A percentile compares a stretch with the other conserved stretches of the same genome.
Evolutionary conservation across 1,140 invertebrate species (phyloP).

Genomic region (Hyposmocoma kahamanoa): DNA sequence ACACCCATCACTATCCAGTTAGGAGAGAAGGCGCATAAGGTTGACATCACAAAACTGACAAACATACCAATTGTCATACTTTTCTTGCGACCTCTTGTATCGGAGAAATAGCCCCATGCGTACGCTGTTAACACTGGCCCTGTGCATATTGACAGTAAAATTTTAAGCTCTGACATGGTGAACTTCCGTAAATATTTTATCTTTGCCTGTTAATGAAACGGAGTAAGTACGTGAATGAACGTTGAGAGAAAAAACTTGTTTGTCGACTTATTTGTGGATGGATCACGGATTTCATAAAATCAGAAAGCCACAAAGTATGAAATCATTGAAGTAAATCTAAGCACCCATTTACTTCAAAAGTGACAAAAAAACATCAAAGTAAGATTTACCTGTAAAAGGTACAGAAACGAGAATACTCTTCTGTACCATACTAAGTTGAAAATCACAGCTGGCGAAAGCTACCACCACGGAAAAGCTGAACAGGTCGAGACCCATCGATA

Average conservation of each 20-base stretch:
- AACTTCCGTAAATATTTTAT: no score
- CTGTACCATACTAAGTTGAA: constrained; percentile 61
- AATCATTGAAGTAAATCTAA: no score
- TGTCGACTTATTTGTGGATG: no score
- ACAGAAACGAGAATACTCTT: constrained; percentile 57
- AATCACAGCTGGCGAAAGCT: constrained; percentile 70
- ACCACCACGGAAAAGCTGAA: constrained; percentile 70
- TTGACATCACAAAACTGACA: constrained; percentile 25
- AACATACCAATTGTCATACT: constrained; percentile 24
- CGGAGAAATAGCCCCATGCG: constrained; percentile 32
- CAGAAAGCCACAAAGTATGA: no score
- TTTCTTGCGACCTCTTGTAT: constrained; percentile 23
- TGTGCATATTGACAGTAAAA: no score
- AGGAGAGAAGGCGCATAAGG: constrained; percentile 25
- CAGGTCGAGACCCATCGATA: constrained; percentile 46
- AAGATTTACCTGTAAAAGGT: constrained; percentile 32
- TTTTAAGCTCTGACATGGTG: no score
- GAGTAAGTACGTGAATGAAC: no score
- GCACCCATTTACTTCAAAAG: no score
- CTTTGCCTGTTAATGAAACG: no score
- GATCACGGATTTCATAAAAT: no score
- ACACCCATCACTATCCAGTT: constrained; percentile 34
- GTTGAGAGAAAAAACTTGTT: no score
- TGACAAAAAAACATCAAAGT: no score
- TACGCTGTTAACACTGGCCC: constrained; percentile 32